Percentiles rank a stretch among this genome's conserved stretches.
Conservation (phyloP, 2,888 invertebrate genomes). For the Xestia ashworthii region DNA sequence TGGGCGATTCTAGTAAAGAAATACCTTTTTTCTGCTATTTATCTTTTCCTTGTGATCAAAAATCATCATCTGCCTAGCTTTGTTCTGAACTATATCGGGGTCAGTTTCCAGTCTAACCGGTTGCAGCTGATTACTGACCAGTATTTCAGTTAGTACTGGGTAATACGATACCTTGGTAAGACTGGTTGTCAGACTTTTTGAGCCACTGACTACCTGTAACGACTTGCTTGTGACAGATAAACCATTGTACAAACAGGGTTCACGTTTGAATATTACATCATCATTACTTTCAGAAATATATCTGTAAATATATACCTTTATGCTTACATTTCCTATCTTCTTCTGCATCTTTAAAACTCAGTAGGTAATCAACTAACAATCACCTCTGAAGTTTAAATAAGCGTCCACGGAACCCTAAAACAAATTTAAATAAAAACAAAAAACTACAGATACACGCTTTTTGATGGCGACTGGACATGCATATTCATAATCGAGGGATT, state of each 20-base stretch:
- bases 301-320: background rate
- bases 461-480: slow-evolving; percentile 71
- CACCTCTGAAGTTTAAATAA: background rate
- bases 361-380: background rate
- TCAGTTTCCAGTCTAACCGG: too few relatives aligned
- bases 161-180: too few relatives aligned
- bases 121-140: too few relatives aligned
- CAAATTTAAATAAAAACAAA: slow-evolving; percentile 56
- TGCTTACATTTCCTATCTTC: background rate
- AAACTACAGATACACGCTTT: slow-evolving; percentile 55
- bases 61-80: too few relatives aligned
- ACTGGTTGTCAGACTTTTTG: too few relatives aligned
- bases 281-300: too few relatives aligned
- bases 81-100: too few relatives aligned
- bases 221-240: background rate
- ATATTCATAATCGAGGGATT: slow-evolving; percentile 77
- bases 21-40: background rate
- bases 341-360: background rate
- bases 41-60: background rate
- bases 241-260: too few relatives aligned
- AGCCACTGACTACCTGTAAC: too few relatives aligned
- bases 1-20: background rate
- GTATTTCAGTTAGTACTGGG: too few relatives aligned
- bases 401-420: slow-evolving; percentile 48
- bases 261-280: too few relatives aligned